These are phyloP conservation scores for Heliconius nattereri DNA, from an alignment of 1,140 invertebrate genomes.

Conservation along the genomic window DNA sequence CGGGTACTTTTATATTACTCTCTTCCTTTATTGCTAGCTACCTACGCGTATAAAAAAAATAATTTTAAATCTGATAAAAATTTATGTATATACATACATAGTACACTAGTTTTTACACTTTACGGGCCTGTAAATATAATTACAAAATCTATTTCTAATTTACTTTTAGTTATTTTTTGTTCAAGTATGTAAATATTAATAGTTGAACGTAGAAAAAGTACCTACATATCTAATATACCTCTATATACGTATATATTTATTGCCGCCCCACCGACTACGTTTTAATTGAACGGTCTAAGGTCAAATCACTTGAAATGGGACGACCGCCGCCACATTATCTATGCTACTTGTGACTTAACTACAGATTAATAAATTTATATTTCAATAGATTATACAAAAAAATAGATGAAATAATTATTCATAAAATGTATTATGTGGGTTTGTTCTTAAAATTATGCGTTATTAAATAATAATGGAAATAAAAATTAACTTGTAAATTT, in stretches of 20 bases:
- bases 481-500: no score
- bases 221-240: background rate
- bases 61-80: no score
- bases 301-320: constrained; percentile 74
- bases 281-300: constrained; percentile 76
- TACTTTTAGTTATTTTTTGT: background rate
- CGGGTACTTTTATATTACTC: background rate
- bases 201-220: background rate
- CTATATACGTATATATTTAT: constrained; percentile 30
- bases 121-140: no score
- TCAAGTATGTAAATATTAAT: background rate
- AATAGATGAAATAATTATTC: background rate
- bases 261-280: constrained; percentile 45
- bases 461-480: no score
- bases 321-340: constrained; percentile 42
- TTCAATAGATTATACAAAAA: background rate
- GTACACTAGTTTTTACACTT: no score
- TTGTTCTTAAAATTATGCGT: no score
- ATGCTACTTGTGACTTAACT: constrained; percentile 31
- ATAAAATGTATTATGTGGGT: no score
- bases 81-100: no score
- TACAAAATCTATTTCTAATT: no score
- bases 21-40: background rate
- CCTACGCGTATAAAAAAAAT: no score
- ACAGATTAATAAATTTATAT: constrained; percentile 36